phyloP scores from a whole-genome alignment of 1,140 invertebrate species.

The Danaus plexippus region DNA sequence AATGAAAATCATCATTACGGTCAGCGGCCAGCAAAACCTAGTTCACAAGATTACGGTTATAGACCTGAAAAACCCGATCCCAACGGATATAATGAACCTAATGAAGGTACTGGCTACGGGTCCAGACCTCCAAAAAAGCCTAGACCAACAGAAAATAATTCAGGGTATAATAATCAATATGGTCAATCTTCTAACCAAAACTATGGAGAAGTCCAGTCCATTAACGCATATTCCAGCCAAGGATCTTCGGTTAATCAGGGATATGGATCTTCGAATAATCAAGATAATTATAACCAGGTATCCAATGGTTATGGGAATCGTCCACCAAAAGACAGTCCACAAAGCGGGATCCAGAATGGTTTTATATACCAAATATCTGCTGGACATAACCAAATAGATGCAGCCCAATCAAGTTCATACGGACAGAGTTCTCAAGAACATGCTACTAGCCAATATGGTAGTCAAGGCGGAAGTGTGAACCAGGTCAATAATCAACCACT shows the following conservation, averaged over 20 bases:
- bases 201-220: slow-evolving; percentile 20
- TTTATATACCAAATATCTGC: too few relatives aligned
- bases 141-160: slow-evolving; percentile 12
- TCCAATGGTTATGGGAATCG: slow-evolving; percentile 10
- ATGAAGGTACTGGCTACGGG: slow-evolving; percentile 16
- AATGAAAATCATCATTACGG: slow-evolving; percentile 23
- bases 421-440: too few relatives aligned
- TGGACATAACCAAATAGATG: too few relatives aligned
- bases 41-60: slow-evolving; percentile 8
- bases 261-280: slow-evolving; percentile 4
- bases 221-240: slow-evolving; percentile 7
- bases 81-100: slow-evolving; percentile 3
- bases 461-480: slow-evolving; percentile 9
- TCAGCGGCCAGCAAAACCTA: slow-evolving; percentile 26
- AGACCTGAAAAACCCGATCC: neutral
- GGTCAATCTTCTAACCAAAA: slow-evolving; percentile 14
- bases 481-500: slow-evolving; percentile 8
- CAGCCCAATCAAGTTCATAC: too few relatives aligned
- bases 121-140: slow-evolving; percentile 22
- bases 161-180: slow-evolving; percentile 9
- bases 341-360: too few relatives aligned
- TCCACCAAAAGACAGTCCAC: neutral
- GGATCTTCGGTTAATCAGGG: slow-evolving; percentile 18
- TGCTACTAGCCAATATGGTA: slow-evolving; percentile 5
- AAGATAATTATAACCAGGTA: neutral